These are phyloP conservation scores for Turritopsis dohrnii DNA, from an alignment of 30 jellyfish, hydroid and myxozoan species.

Conservation along the genomic window DNA sequence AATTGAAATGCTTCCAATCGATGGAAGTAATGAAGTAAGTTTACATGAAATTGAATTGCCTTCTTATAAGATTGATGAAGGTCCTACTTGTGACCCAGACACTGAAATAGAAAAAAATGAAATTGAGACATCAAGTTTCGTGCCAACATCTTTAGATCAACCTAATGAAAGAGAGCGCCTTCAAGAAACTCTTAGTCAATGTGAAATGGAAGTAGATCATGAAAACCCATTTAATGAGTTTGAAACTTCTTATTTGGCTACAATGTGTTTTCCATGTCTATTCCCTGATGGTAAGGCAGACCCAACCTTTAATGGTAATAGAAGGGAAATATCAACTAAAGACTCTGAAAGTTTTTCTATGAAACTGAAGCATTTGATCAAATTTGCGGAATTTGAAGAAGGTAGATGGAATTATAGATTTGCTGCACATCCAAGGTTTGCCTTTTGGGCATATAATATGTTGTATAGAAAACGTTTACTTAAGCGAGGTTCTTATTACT, in stretches of 20 bases:
- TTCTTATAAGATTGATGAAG: too few relatives aligned
- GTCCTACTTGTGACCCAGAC: too few relatives aligned
- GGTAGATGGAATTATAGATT: slow-evolving; percentile 28
- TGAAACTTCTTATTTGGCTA: slow-evolving; percentile 28
- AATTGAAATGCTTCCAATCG: slow-evolving; percentile 3
- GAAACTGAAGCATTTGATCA: slow-evolving; percentile 40
- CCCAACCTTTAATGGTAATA: slow-evolving; percentile 23
- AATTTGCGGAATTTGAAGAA: slow-evolving; percentile 38
- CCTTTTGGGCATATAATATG: too few relatives aligned
- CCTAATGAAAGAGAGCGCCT: slow-evolving; percentile 33
- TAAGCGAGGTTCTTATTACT: slow-evolving; percentile 30
- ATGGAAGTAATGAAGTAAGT: not conserved
- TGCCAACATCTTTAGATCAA: slow-evolving; percentile 19
- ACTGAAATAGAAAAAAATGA: not conserved
- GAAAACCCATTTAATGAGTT: slow-evolving; percentile 38
- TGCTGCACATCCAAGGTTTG: slow-evolving; percentile 56
- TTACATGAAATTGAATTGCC: too few relatives aligned
- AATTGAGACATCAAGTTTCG: slow-evolving; percentile 13
- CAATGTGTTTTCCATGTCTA: slow-evolving; percentile 34
- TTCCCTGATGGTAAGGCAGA: slow-evolving; percentile 44
- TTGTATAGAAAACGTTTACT: slow-evolving; percentile 43
- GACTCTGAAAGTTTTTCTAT: slow-evolving; percentile 33
- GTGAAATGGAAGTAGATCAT: too few relatives aligned
- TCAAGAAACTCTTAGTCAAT: too few relatives aligned
- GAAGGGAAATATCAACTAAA: slow-evolving; percentile 15